Evolutionary conservation across 2,113 vertebrate genomes (phyloP).

Genomic region (Ptyas mucosa): DNA sequence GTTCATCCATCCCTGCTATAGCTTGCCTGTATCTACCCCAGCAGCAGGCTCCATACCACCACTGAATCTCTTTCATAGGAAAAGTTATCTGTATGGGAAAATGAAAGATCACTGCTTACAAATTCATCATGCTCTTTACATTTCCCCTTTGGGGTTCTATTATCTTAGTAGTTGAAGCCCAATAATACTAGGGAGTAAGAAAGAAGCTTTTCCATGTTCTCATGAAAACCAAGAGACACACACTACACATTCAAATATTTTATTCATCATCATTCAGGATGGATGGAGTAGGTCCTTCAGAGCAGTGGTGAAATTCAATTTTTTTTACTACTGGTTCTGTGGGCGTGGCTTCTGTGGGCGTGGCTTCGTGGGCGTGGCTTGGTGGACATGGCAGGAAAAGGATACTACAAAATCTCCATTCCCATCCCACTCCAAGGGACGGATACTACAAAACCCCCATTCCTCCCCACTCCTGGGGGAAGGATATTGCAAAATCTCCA

Average conservation of each 20-base stretch:
- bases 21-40: background rate
- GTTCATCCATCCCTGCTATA: background rate
- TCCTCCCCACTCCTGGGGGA: no score
- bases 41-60: background rate
- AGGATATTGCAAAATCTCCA: no score
- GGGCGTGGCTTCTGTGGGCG: no score
- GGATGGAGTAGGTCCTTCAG: background rate
- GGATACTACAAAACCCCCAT: no score
- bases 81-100: background rate
- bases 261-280: background rate
- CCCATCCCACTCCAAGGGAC: no score
- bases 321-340: no score
- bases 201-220: background rate
- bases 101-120: background rate
- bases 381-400: no score
- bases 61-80: background rate
- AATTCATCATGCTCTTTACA: background rate
- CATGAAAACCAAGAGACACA: background rate
- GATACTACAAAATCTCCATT: no score
- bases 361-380: no score
- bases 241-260: background rate
- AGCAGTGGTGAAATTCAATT: background rate
- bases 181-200: background rate
- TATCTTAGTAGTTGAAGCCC: background rate
- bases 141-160: background rate